Conservation (phyloP, 1,140 invertebrate genomes). For the Zeugodacus cucurbitae region DNA sequence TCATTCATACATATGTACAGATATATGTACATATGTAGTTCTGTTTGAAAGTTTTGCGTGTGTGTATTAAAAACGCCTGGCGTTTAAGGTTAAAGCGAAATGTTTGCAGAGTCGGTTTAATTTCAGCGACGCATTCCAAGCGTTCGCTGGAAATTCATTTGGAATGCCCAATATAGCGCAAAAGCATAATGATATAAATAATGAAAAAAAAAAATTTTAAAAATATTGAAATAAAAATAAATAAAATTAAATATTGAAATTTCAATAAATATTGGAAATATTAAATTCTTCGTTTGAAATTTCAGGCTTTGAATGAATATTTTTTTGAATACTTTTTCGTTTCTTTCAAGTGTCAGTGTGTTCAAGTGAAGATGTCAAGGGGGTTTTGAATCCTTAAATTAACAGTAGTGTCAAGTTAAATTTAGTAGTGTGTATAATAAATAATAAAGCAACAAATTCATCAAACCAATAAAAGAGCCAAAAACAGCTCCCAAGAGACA, state of each 20-base stretch:
- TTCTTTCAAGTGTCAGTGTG: background rate
- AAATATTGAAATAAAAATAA: background rate
- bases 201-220: too few relatives aligned
- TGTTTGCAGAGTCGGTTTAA: background rate
- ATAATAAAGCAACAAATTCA: background rate
- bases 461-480: background rate
- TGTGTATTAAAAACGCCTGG: background rate
- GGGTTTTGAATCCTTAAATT: too few relatives aligned
- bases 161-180: background rate
- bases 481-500: background rate
- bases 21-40: background rate
- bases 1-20: too few relatives aligned
- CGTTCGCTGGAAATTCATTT: background rate
- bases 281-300: too few relatives aligned
- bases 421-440: background rate
- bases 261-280: too few relatives aligned
- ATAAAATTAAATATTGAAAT: background rate
- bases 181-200: background rate
- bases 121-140: background rate
- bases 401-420: background rate
- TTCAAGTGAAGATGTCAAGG: background rate
- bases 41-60: background rate
- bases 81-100: conserved; percentile 14
- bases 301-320: too few relatives aligned
- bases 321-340: too few relatives aligned